Base-by-base conservation (phyloP, 2,888 invertebrate genomes). In the Papilio gigon region DNA sequence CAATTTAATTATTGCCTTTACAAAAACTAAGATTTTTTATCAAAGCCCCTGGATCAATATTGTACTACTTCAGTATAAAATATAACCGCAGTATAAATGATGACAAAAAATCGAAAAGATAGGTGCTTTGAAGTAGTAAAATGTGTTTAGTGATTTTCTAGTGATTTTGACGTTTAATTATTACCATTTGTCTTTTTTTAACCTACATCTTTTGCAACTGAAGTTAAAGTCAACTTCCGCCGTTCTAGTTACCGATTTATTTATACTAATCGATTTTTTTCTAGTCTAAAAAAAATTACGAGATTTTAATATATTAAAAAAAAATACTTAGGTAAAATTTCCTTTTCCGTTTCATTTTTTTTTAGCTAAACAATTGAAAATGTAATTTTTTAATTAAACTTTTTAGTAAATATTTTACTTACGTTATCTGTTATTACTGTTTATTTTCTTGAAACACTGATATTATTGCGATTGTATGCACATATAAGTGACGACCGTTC, bases 401-500 rank as follows among this genome's bases (percentile, higher is more conserved):
- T 20, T 25, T 56, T 27, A 33, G 25, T 17, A 22, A 22, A 59
- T 22, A 22, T 8, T 9, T 37, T 9, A 53, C 65, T 65, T 44
- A 65, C 65, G 44, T 62, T 11, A 50, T n/a, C 14, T n/a, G 40
- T 20, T 44, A 30, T 12, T 58, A 68, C 58, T 47, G 33, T 35
- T 42, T 35, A 40, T 64, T 59, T 17, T 33, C 22, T 20, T 50
- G 11, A 25, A 50, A 30, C 30, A 61, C 60, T 40, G 47, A 33
- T 37, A 35, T 30, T 14, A 37, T 30, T 22, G 25, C 12, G 20
- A 63, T 14, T 22, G 27, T 64, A 22, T 50, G n/a, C 53, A 53
- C 53, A 35, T 40, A n/a, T 50, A 47, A 64, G 47, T n/a, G n/a
- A 22, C 68, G 68, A 64, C 68, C 50, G 64, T 25, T 65, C 42